Evolutionary conservation across 2,888 invertebrate species (phyloP).

Genomic region (Noctua janthe): DNA sequence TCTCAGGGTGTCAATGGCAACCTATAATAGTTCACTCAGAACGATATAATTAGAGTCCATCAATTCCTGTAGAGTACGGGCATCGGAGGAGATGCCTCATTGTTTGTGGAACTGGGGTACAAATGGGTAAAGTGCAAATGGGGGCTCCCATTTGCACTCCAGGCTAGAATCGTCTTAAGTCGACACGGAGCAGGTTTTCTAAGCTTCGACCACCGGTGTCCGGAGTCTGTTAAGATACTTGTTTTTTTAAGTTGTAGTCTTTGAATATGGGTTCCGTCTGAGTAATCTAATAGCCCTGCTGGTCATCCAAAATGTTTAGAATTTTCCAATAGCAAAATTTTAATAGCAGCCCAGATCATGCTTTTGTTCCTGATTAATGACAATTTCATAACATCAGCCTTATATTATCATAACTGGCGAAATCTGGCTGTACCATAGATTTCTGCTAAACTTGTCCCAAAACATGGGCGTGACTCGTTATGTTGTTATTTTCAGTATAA

Average conservation of each 20-base stretch:
- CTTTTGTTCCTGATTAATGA: too few species aligned
- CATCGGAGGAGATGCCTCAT: neutral
- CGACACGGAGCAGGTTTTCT: neutral
- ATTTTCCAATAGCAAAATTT: neutral
- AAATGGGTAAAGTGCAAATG: too few species aligned
- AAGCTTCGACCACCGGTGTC: neutral
- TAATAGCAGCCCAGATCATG: too few species aligned
- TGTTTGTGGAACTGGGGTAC: neutral
- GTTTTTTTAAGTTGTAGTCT: neutral
- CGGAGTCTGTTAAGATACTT: neutral
- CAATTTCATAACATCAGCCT: neutral
- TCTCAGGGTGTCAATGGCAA: neutral
- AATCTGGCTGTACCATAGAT: neutral
- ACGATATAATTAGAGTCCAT: neutral
- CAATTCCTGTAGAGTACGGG: neutral
- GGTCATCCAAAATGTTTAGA: neutral
- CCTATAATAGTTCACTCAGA: too few species aligned
- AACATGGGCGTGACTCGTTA: neutral
- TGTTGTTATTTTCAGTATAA: neutral
- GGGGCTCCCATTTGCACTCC: neutral
- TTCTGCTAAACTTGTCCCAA: neutral
- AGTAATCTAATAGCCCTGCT: too few species aligned
- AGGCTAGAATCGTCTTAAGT: neutral
- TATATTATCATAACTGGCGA: neutral
- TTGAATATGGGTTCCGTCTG: neutral